Evolutionary conservation across 2,797 vertebrate genomes (phyloP).

Genomic region (Cynopterus sphinx): DNA sequence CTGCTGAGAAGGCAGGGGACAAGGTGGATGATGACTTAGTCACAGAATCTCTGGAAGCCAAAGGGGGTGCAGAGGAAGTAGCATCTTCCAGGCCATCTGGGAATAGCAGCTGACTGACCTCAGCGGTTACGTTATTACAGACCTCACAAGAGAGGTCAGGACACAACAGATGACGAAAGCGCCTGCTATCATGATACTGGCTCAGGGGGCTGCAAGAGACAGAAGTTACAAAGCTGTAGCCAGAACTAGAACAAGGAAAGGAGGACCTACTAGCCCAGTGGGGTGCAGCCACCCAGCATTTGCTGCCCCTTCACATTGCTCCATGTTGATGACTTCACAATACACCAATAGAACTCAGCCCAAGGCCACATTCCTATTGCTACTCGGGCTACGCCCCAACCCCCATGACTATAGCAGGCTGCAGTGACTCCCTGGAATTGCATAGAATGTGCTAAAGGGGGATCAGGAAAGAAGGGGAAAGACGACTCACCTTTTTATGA

Average conservation of each 20-base stretch:
- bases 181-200: neutral
- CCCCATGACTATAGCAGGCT: neutral
- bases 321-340: neutral
- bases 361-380: neutral
- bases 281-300: no score
- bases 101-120: neutral
- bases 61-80: neutral
- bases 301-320: neutral
- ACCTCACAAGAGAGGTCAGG: constrained; percentile 5
- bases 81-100: neutral
- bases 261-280: accelerated
- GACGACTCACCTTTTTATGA: constrained; percentile 36
- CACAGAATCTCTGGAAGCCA: neutral
- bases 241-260: neutral
- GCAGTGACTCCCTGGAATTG: neutral
- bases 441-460: neutral
- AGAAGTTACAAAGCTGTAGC: neutral
- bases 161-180: neutral
- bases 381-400: neutral
- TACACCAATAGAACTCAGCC: neutral
- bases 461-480: neutral
- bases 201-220: neutral
- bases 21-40: neutral
- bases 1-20: neutral
- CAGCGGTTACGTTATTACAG: neutral